Base-by-base conservation (phyloP, 1,140 invertebrate genomes). In the Octopus bimaculoides region DNA sequence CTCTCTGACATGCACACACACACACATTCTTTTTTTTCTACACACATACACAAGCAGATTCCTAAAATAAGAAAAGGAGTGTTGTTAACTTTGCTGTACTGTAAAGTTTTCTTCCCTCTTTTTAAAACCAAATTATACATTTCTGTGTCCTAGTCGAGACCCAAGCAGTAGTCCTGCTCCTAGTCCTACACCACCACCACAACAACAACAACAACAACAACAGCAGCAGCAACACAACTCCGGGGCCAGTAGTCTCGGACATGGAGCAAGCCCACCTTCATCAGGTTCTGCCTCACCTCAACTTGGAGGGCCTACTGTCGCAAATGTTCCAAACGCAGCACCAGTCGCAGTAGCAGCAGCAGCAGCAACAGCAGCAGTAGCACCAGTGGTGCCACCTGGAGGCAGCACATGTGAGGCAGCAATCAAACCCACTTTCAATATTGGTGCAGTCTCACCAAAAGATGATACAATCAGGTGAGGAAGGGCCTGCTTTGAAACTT, bases 391-490 rank as follows among this genome's bases (percentile, higher is more conserved):
- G 12, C 12, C n/a, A 14, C n/a, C 61, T 14, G 61, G 12, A 14
- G 12, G 12, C n/a, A n/a, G 12, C n/a, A 53, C 74, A 9, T 6
- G 20, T 8, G 74, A 75, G 17, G 52, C 14, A 1, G 74, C 74
- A 17, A 75, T 75, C 41, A 75, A 75, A 52, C 74, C 74, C 12
- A 76, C 81, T 17, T 87, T 87, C 76, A 87, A 82, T 71, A 87
- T 87, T 56, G 86, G 86, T 12, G 81, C 85, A 20, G 82, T 81
- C 8, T 85, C 86, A 7, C 83, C 86, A 9, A 85, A 85, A 79
- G 86, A 87, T 75, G 86, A 87, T 53, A 80, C 84, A 52, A 71
- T 82, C n/a, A 84, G 84, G 84, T 85, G 82, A 81, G 56, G 8
- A 54, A 20, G 12, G 26, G 73, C 26, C 26, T 41, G 26, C 26